Base-by-base conservation (phyloP, 2,113 vertebrate genomes). In the Prunella fulvescens region DNA sequence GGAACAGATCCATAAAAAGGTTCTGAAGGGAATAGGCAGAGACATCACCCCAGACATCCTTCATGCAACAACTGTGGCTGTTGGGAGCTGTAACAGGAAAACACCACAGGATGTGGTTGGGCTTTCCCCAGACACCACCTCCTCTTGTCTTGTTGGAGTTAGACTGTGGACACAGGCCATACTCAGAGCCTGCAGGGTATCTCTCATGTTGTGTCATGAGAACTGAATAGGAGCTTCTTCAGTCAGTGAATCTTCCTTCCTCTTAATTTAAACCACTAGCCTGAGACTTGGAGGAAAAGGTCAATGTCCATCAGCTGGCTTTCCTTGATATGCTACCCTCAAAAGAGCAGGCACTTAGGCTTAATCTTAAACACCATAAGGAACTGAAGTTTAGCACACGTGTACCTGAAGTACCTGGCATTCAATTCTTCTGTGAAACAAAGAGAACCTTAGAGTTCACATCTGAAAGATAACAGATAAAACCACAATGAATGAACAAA, bases 391-490 rank as follows among this genome's bases (percentile, higher is more conserved):
- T 79, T 33, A 89, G 11, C 19, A 19, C 12, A 4, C 6, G 8
- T 60, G 17, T 56, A 61, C 25, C 37, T 81, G 44, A 69, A 73
- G 42, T 19, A 74, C 10, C 19, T 60, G 42, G 7, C 28, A 71
- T 60, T 57, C 58, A 65, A 1, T 65, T 48, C 20, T 79, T 79
- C 50, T 69, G n/a, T 1, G 1, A 85, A 85, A 50, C 25, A 61
- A 37, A 86, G 48, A 76, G 19, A 69, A 44, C 11, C 24, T 40
- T 39, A 72, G 54, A 57, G 61, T 54, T 80, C 26, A 66, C 16
- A 50, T 66, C 66, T 77, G 54, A 73, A 88, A 95, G 42, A 44
- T 45, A 90, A 77, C 35, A 92, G 60, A 87, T 82, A 85, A 85
- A 93, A 90, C 1, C 17, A 54, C 35, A 79, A 51, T 53, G 53